A percentile compares a stretch with the other conserved stretches of the same genome.
Conservation (phyloP, 2,888 invertebrate species). For the Disparrhopalites patrizii region DNA sequence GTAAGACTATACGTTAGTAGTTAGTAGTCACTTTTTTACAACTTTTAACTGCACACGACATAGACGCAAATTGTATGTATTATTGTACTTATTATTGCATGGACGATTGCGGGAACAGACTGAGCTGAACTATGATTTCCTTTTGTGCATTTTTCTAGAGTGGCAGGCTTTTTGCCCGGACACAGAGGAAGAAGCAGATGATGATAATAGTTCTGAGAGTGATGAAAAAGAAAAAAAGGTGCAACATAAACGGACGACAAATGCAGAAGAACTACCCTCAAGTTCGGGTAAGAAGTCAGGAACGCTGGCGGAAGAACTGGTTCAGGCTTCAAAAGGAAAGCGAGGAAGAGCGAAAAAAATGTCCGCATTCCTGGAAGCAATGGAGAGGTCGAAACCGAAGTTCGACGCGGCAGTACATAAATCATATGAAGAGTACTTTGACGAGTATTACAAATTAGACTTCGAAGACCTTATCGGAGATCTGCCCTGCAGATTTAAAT, state of each 20-base stretch:
- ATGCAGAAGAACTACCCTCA: slow-evolving; percentile 42
- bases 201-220: slow-evolving; percentile 27
- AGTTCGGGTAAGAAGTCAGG: slow-evolving; percentile 9
- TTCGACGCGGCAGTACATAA: slow-evolving; percentile 71
- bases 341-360: slow-evolving; percentile 54
- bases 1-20: too few species aligned
- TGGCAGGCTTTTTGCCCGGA: slow-evolving; percentile 20
- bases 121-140: too few species aligned
- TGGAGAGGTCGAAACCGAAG: slow-evolving; percentile 72
- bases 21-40: too few species aligned
- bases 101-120: too few species aligned
- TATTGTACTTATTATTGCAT: too few species aligned
- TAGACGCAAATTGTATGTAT: too few species aligned
- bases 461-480: slow-evolving; percentile 95
- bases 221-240: slow-evolving; percentile 37
- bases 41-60: too few species aligned
- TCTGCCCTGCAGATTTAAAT: slow-evolving; percentile 86
- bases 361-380: slow-evolving; percentile 70
- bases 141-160: too few species aligned
- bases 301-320: slow-evolving; percentile 58
- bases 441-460: slow-evolving; percentile 91
- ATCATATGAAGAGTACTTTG: slow-evolving; percentile 80
- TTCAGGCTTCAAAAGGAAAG: slow-evolving; percentile 53
- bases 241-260: slow-evolving; percentile 39
- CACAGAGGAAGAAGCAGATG: slow-evolving; percentile 30